Evolutionary conservation across 2,113 vertebrate genomes (phyloP).

Genomic region (Ceratotherium simum): DNA sequence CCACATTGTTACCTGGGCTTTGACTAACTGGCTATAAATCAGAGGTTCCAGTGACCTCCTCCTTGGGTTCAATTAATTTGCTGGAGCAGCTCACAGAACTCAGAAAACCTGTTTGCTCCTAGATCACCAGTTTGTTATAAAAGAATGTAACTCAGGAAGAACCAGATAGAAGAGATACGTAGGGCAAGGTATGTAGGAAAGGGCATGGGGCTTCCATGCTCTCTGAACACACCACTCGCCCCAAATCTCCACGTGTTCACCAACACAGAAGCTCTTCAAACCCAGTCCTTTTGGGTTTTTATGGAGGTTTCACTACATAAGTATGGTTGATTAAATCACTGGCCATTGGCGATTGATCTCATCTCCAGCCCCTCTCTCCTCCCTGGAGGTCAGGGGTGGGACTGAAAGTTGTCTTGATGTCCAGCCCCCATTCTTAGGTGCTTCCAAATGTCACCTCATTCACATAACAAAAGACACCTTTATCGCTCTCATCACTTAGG

Average conservation of each 20-base stretch:
- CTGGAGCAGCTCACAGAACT: neutral
- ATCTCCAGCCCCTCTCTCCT: neutral
- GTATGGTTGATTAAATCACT: neutral
- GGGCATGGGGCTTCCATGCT: too few species aligned
- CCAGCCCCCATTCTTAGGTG: neutral
- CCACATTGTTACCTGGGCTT: neutral
- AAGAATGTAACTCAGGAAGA: neutral
- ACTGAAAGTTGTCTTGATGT: neutral
- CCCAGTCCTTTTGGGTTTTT: too few species aligned
- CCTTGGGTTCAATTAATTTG: neutral
- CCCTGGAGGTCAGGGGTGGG: neutral
- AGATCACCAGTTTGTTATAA: neutral
- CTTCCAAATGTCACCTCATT: conserved; percentile 2
- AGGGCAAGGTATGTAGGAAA: neutral
- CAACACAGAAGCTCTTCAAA: neutral
- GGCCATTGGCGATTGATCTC: neutral
- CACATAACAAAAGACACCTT: conserved; percentile 48
- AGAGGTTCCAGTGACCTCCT: neutral
- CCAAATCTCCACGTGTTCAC: neutral
- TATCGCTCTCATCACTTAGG: neutral
- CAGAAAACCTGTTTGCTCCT: neutral
- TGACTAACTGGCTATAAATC: neutral
- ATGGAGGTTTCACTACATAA: neutral
- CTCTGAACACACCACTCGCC: neutral
- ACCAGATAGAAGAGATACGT: neutral